phyloP scores from a whole-genome alignment of 2,888 invertebrate genomes.

The Hypercompe scribonia region DNA sequence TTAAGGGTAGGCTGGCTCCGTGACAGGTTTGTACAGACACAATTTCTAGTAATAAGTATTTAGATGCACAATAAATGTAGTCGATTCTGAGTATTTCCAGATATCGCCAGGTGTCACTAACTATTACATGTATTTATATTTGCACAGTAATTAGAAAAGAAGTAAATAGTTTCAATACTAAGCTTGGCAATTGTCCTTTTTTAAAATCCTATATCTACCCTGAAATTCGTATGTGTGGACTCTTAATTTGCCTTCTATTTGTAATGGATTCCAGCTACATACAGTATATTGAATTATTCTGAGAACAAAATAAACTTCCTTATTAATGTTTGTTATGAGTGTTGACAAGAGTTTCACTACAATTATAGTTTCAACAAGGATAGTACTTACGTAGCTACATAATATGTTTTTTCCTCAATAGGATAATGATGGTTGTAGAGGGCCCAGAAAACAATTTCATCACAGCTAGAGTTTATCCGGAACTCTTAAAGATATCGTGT shows the following conservation, averaged over 20 bases:
- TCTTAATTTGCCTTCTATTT: too few relatives aligned
- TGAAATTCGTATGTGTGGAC: too few relatives aligned
- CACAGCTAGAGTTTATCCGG: conserved; percentile 85
- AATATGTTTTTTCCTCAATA: conserved; percentile 47
- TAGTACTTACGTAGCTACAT: neutral
- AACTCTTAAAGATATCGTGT: conserved; percentile 84
- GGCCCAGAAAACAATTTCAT: conserved; percentile 83
- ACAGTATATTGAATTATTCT: too few relatives aligned
- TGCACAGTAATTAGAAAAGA: too few relatives aligned
- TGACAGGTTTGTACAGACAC: conserved; percentile 72
- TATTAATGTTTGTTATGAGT: too few relatives aligned
- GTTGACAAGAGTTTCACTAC: neutral
- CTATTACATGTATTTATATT: too few relatives aligned
- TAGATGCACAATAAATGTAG: neutral
- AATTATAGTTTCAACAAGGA: neutral
- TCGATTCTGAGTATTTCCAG: neutral
- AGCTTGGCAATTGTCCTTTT: too few relatives aligned
- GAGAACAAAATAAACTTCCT: too few relatives aligned
- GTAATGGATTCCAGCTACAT: too few relatives aligned
- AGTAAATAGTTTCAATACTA: too few relatives aligned
- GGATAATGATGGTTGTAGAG: conserved; percentile 87
- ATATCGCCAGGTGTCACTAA: too few relatives aligned
- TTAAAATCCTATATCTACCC: too few relatives aligned
- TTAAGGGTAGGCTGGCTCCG: conserved; percentile 84
- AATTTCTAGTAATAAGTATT: neutral